Evolutionary conservation across 2,888 invertebrate species (phyloP).

Genomic region (Acleris literana): DNA sequence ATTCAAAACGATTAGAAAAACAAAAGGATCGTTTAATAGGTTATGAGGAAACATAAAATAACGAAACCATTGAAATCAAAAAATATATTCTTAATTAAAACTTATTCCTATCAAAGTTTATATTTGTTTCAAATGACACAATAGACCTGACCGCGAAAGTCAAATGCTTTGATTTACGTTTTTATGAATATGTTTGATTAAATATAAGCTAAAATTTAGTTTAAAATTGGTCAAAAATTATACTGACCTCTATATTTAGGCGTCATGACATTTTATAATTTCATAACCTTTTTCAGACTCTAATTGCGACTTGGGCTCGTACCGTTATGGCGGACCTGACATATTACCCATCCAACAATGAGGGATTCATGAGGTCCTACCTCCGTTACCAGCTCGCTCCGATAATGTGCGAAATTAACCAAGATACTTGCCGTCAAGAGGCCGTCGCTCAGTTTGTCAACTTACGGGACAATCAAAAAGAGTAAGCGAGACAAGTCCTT

Average conservation of each 20-base stretch:
- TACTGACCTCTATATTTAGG: too few relatives aligned
- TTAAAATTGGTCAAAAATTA: too few relatives aligned
- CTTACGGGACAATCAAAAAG: slow-evolving; percentile 41
- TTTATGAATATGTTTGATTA: too few relatives aligned
- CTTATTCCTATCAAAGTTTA: too few relatives aligned
- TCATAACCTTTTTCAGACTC: slow-evolving; percentile 43
- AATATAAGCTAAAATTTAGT: too few relatives aligned
- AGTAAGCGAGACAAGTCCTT: slow-evolving; percentile 51
- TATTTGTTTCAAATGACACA: too few relatives aligned
- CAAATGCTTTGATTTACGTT: too few relatives aligned
- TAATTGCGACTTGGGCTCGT: slow-evolving; percentile 57
- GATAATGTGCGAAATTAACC: slow-evolving; percentile 58
- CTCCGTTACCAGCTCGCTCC: slow-evolving; percentile 69
- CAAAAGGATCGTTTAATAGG: too few relatives aligned
- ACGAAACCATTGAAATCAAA: too few relatives aligned
- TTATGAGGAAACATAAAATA: too few relatives aligned
- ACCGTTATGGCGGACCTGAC: slow-evolving; percentile 54
- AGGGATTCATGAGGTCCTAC: slow-evolving; percentile 68
- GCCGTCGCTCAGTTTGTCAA: slow-evolving; percentile 55
- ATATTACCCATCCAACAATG: slow-evolving; percentile 52
- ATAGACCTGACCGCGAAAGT: too few relatives aligned
- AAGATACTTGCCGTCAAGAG: slow-evolving; percentile 49
- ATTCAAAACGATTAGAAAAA: slow-evolving; percentile 2
- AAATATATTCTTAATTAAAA: too few relatives aligned
- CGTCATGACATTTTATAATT: background rate